Conservation (phyloP, 2,113 vertebrate genomes). For the Merops nubicus region DNA sequence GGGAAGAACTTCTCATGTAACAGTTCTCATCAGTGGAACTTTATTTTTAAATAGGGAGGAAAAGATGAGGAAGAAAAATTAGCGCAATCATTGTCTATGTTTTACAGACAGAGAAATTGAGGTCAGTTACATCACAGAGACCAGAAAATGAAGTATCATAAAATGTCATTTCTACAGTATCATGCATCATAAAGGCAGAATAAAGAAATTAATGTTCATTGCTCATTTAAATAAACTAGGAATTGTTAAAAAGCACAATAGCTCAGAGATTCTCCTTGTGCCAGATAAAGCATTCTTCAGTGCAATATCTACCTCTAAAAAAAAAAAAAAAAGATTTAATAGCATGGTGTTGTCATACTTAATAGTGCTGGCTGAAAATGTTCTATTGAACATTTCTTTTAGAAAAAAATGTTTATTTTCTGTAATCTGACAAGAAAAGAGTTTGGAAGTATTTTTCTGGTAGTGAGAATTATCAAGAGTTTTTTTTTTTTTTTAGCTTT, state of each 20-base stretch:
- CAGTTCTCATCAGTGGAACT: neutral
- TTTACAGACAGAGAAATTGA: neutral
- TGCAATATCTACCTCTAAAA: neutral
- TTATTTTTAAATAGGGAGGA: fast-evolving
- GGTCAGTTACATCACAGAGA: neutral
- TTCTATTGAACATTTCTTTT: neutral
- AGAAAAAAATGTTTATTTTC: neutral
- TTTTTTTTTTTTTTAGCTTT: neutral
- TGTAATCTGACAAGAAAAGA: neutral
- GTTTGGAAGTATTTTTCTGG: neutral
- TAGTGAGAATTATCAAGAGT: neutral
- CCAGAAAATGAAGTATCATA: neutral
- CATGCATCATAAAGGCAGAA: neutral
- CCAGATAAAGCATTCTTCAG: neutral
- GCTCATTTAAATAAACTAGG: neutral
- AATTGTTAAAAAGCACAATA: neutral
- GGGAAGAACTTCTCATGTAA: neutral
- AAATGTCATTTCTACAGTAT: neutral
- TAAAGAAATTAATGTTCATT: neutral
- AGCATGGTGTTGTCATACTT: neutral
- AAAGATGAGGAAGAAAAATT: neutral
- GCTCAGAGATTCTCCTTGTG: neutral
- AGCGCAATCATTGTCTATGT: neutral
- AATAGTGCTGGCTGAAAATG: neutral
- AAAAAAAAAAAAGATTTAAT: neutral